Evolutionary conservation across 2,888 invertebrate genomes (phyloP), one percentile per base, ranked within the genome.

Genomic region (Hedychridium roseum): DNA sequence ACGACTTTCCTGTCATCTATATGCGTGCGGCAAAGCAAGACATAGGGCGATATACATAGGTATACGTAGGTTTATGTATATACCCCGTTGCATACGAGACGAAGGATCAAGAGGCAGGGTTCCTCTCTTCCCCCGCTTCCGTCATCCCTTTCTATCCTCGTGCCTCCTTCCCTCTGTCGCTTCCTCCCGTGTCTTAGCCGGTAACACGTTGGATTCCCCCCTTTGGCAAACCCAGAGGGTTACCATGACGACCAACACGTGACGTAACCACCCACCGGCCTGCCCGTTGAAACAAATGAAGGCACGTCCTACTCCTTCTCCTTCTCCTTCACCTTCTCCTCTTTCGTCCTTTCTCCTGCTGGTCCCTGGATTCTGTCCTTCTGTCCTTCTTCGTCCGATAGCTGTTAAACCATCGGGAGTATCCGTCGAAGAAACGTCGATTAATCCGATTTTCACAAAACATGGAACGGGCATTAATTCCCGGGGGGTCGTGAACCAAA

Each of bases 251-350:
- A 78, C 78, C 70, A 70, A 71, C 74, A 68, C 76, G 77, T 78
- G 78, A 78, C 78, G 78, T 77, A 78, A 76, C 78, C 76, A 77
- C 73, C 75, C 74, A 74, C 73, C 64, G 56, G 57, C 69, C 62
- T 73, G 63, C 73, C 74, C 73, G 70, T 64, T 78, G 78, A 78
- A 78, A 78, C 78, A 78, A 78, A 78, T 77, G 78, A 78, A 78
- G 78, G 71, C 76, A 73, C 74, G 74, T 76, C 73, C 70, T 68
- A 57, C 56, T 59, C 57, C 54, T 47, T 48, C 50, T 40, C 49
- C 40, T 35, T 50, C 40, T 43, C 49, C 31, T 16, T 20, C 37
- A 7, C 36, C 27, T 44, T 49, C 51, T 49, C 54, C 48, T 51
- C 30, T 40, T 27, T 43, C 49, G 46, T 28, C 47, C 46, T 35